These are phyloP conservation scores for Ceyx cyanopectus DNA, from an alignment of 2,113 vertebrate species.

Conservation along the genomic window DNA sequence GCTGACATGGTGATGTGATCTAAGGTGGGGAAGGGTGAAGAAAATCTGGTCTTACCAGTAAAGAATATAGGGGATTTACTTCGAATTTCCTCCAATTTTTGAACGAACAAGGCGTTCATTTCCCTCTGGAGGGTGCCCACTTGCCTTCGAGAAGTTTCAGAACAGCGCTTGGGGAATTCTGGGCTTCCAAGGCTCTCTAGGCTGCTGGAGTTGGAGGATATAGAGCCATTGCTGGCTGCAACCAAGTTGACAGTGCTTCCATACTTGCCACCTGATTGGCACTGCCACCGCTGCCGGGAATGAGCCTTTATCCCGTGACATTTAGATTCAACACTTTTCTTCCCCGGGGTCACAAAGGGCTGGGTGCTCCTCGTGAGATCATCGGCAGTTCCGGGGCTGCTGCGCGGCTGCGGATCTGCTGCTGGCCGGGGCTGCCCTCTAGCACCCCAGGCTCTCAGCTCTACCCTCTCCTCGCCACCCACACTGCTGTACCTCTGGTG, in stretches of 20 bases:
- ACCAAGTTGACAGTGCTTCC: constrained; percentile 75
- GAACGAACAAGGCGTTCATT: constrained; percentile 94
- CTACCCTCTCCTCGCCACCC: constrained; percentile 65
- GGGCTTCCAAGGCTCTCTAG: constrained; percentile 82
- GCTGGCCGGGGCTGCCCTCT: constrained; percentile 52
- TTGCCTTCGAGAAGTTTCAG: constrained; percentile 83
- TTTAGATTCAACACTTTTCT: constrained; percentile 68
- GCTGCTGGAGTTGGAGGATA: constrained; percentile 87
- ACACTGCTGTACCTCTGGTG: constrained; percentile 30
- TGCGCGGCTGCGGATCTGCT: constrained; percentile 49
- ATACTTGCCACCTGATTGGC: constrained; percentile 73
- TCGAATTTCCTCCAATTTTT: constrained; percentile 97
- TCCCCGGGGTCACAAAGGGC: constrained; percentile 59
- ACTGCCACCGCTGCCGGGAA: constrained; percentile 74
- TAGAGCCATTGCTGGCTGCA: constrained; percentile 64
- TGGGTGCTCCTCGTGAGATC: constrained; percentile 51
- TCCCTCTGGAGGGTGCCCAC: constrained; percentile 93
- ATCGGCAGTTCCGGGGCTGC: constrained; percentile 48
- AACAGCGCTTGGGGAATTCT: constrained; percentile 74
- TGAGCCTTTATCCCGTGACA: constrained; percentile 71
- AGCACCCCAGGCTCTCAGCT: constrained; percentile 59
- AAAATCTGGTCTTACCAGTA: constrained; percentile 87
- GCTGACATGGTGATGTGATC: not conserved
- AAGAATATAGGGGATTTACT: constrained; percentile 94
- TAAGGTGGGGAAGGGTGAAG: constrained; percentile 44